Evolutionary conservation across 2,113 vertebrate genomes (phyloP).

Genomic region (Paraplagusia blochii): DNA sequence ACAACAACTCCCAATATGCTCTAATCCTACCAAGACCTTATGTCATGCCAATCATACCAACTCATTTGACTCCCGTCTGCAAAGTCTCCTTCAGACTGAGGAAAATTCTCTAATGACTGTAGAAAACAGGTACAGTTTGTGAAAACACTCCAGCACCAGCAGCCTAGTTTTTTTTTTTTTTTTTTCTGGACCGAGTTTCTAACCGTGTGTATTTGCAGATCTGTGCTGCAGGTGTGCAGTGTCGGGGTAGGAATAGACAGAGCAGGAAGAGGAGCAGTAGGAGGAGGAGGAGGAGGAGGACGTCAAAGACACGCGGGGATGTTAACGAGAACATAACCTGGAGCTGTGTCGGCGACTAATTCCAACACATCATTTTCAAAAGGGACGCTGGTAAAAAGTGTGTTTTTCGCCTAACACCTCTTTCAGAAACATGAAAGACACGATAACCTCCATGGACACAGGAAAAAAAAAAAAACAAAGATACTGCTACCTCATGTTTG

Average conservation of each 20-base stretch:
- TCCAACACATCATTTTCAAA: slow-evolving; percentile 72
- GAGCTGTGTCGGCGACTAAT: slow-evolving; percentile 69
- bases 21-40: slow-evolving; percentile 63
- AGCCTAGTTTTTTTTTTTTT: slow-evolving; percentile 14
- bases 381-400: slow-evolving; percentile 60
- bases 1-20: slow-evolving; percentile 1
- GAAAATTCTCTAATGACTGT: slow-evolving; percentile 16
- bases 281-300: slow-evolving; percentile 17
- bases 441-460: slow-evolving; percentile 45
- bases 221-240: slow-evolving; percentile 30
- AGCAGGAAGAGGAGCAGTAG: slow-evolving; percentile 3
- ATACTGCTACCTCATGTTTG: no score
- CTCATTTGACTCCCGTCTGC: slow-evolving; percentile 51
- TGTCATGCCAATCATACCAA: slow-evolving; percentile 72
- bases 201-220: slow-evolving; percentile 41
- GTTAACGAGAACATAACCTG: slow-evolving; percentile 65
- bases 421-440: slow-evolving; percentile 59
- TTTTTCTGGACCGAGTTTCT: slow-evolving; percentile 33
- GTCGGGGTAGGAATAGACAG: slow-evolving; percentile 1
- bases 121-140: slow-evolving; percentile 23
- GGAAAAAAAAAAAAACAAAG: slow-evolving; percentile 29
- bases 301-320: slow-evolving; percentile 44
- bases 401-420: slow-evolving; percentile 23
- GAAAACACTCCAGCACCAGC: slow-evolving; percentile 23
- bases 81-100: no score